These are phyloP conservation scores for Myotis vivesi DNA, from an alignment of 2,797 vertebrate species.

Conservation along the genomic window DNA sequence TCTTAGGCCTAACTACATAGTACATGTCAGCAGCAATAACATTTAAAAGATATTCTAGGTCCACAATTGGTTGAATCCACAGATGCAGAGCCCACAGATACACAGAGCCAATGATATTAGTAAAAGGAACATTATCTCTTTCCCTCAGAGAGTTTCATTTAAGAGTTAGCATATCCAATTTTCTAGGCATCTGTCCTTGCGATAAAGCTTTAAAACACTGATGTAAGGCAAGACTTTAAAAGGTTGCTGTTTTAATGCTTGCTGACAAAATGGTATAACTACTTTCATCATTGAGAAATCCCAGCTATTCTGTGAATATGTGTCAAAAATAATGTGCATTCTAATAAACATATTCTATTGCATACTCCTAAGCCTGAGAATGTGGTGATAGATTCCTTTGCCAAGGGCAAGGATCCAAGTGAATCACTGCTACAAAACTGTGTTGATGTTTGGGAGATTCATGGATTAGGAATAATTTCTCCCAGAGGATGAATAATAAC, in stretches of 20 bases:
- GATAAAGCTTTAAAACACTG: conserved; percentile 4
- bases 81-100: not conserved
- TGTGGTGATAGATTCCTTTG: conserved; percentile 2
- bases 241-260: not conserved
- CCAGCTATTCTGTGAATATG: not conserved
- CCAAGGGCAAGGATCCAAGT: conserved; percentile 18
- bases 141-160: not conserved
- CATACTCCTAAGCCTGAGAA: not conserved
- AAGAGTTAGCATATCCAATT: not conserved
- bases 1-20: not conserved
- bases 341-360: not conserved
- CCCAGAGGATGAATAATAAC: not conserved
- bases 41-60: not conserved
- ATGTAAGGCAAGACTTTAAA: conserved; percentile 1
- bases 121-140: not conserved
- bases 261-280: not conserved
- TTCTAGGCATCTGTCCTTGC: not conserved
- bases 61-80: not conserved
- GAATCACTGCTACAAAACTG: not conserved
- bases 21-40: not conserved
- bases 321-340: conserved; percentile 1
- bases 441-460: not conserved
- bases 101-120: not conserved
- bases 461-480: conserved; percentile 16
- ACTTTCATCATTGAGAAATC: not conserved